These are phyloP conservation scores for Gorsachius magnificus DNA, from an alignment of 2,797 vertebrate genomes.

Conservation along the genomic window DNA sequence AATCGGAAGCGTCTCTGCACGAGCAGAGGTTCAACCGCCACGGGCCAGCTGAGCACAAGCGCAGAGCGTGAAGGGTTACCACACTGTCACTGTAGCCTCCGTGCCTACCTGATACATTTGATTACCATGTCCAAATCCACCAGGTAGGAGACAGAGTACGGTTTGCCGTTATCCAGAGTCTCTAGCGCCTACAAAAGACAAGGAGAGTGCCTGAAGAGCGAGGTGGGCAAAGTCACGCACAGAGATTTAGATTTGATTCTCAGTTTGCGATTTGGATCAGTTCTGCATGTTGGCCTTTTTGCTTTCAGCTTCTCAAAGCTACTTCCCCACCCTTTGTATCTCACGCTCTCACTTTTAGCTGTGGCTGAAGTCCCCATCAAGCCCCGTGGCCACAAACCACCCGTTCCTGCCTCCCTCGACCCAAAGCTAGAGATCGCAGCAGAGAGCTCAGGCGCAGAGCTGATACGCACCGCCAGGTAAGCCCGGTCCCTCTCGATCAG, in stretches of 20 bases:
- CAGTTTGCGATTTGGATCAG: not conserved
- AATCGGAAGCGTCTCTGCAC: not conserved
- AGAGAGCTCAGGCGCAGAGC: not conserved
- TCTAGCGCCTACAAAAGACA: constrained; percentile 85
- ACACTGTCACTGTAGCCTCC: not conserved
- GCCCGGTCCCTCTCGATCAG: constrained; percentile 90
- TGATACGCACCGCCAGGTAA: constrained; percentile 87
- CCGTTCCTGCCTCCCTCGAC: not conserved
- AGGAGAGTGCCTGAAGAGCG: rapidly evolving
- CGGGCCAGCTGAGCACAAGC: not conserved
- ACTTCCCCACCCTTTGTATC: not conserved
- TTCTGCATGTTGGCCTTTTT: rapidly evolving
- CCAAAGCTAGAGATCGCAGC: rapidly evolving
- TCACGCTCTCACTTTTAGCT: not conserved
- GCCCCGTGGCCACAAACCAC: not conserved
- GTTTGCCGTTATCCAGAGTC: constrained; percentile 96
- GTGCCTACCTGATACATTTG: constrained; percentile 86
- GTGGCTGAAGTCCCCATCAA: not conserved
- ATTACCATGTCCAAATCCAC: constrained; percentile 90
- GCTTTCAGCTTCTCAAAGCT: not conserved
- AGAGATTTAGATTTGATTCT: not conserved
- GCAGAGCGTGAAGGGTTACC: rapidly evolving
- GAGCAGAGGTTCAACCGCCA: not conserved
- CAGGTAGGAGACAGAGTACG: constrained; percentile 84
- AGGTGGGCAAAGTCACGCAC: rapidly evolving